Evolutionary conservation across 92 coral and sea anemone genomes (phyloP).

Genomic region (Phenganax stokvisi): DNA sequence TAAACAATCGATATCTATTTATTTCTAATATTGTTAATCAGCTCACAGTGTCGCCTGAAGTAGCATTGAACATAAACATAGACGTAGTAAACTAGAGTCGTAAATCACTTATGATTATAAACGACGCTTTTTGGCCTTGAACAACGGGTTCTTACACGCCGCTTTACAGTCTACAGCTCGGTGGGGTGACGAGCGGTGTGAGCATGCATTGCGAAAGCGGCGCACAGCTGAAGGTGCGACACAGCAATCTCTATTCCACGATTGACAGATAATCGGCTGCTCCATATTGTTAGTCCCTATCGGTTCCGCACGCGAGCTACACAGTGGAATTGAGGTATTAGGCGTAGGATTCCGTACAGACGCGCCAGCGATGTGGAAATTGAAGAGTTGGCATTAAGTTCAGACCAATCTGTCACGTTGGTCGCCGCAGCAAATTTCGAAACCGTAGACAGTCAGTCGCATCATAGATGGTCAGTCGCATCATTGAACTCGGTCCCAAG

Average conservation of each 20-base stretch:
- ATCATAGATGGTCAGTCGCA: no score
- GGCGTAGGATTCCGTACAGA: not conserved
- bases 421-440: conserved; percentile 26
- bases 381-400: conserved; percentile 28
- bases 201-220: conserved; percentile 19
- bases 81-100: no score
- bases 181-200: not conserved
- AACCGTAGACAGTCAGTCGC: no score
- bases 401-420: conserved; percentile 18
- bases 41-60: no score
- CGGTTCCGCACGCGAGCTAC: not conserved
- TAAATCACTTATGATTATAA: no score
- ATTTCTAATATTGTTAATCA: no score
- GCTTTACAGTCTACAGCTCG: no score
- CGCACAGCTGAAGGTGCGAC: not conserved
- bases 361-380: conserved; percentile 8
- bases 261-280: conserved; percentile 11
- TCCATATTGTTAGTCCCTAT: not conserved
- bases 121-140: no score
- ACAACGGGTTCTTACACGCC: no score
- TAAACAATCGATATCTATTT: no score
- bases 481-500: no score
- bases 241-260: conserved; percentile 34
- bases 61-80: no score
- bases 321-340: not conserved